phyloP scores from a whole-genome alignment of 1,140 invertebrate genomes.

The Thaumatotibia leucotreta region DNA sequence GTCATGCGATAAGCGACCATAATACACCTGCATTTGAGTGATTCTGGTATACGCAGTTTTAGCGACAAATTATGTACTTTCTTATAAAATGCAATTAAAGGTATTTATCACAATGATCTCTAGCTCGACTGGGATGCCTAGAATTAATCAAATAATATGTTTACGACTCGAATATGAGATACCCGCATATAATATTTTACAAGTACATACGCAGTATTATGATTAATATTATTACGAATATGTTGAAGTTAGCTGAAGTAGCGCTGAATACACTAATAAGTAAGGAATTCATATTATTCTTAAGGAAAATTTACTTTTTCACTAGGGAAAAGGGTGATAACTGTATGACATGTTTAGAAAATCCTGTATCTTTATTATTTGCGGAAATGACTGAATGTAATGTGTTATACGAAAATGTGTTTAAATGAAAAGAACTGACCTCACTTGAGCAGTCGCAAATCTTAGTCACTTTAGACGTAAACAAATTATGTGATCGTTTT shows the following conservation, averaged over 20 bases:
- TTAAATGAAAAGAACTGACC: not conserved
- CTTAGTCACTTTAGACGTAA: not conserved
- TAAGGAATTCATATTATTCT: not conserved
- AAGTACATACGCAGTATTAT: constrained; percentile 39
- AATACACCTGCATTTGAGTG: no score
- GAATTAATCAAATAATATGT: not conserved
- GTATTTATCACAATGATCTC: constrained; percentile 19
- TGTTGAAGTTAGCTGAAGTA: not conserved
- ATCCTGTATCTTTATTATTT: not conserved
- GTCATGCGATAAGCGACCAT: no score
- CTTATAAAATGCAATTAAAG: constrained; percentile 2
- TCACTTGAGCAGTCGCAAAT: not conserved
- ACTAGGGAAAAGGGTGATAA: not conserved
- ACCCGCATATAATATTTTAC: not conserved
- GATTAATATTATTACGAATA: not conserved
- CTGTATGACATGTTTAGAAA: not conserved
- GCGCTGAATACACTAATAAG: not conserved
- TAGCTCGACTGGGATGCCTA: constrained; percentile 15
- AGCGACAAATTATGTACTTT: not conserved
- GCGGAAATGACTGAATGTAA: not conserved
- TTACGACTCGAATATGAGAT: constrained; percentile 39
- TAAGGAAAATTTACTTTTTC: not conserved
- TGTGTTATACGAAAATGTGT: not conserved
- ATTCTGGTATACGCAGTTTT: not conserved
- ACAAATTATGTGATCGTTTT: constrained; percentile 4